Conservation (phyloP, 2,113 vertebrate species). For the Myotis lucifugus region DNA sequence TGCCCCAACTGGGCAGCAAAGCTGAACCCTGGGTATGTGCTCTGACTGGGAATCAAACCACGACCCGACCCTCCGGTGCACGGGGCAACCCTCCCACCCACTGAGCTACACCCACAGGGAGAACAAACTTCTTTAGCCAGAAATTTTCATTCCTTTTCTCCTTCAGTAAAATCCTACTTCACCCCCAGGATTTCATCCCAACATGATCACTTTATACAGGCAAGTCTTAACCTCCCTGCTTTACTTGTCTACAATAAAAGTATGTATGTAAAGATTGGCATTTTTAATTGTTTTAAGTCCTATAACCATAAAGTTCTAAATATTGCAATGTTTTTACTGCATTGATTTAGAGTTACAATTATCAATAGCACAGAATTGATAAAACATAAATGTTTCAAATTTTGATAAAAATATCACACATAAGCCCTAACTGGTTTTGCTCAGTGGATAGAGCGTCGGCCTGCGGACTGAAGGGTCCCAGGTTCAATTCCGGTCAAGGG, state of each 20-base stretch:
- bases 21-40: too few relatives aligned
- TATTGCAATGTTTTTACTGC: background rate
- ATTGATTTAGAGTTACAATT: background rate
- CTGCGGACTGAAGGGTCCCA: too few relatives aligned
- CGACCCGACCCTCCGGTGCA: too few relatives aligned
- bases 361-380: background rate
- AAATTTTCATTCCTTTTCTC: background rate
- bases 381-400: background rate
- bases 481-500: too few relatives aligned
- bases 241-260: background rate
- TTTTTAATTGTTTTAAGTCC: constrained; percentile 18
- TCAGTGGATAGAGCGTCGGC: too few relatives aligned
- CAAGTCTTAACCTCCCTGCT: background rate
- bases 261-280: background rate
- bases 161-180: background rate
- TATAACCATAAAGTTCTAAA: background rate
- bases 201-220: background rate
- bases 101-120: too few relatives aligned
- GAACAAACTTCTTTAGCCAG: background rate
- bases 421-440: background rate
- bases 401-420: background rate
- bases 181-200: background rate
- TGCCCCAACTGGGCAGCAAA: too few relatives aligned
- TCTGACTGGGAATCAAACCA: too few relatives aligned
- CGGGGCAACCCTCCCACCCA: too few relatives aligned